Evolutionary conservation across 92 coral and sea anemone genomes (phyloP).

Genomic region (Galaxea fascicularis): DNA sequence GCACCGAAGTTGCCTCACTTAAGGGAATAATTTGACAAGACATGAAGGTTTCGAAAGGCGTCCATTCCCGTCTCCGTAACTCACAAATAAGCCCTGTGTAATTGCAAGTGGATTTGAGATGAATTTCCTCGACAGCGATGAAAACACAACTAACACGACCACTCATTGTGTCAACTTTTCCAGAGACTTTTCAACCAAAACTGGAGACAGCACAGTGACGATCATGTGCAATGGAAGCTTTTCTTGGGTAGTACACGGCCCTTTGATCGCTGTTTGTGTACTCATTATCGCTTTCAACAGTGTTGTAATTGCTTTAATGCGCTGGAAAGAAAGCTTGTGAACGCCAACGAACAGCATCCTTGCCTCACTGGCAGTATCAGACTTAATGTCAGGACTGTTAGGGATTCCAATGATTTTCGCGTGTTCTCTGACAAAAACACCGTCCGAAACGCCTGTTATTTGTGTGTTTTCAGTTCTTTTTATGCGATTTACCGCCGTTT

Average conservation of each 20-base stretch:
- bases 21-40: no score
- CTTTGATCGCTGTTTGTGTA: constrained; percentile 18
- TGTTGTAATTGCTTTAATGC: constrained; percentile 51
- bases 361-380: constrained; percentile 64
- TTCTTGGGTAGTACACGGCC: constrained; percentile 17
- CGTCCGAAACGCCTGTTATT: not conserved
- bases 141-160: not conserved
- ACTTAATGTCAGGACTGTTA: constrained; percentile 59
- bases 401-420: constrained; percentile 55
- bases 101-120: not conserved
- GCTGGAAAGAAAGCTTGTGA: constrained; percentile 40
- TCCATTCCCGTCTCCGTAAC: no score
- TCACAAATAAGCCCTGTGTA: no score
- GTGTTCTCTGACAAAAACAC: constrained; percentile 12
- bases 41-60: no score
- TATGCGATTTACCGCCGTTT: constrained; percentile 65
- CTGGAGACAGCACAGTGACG: not conserved
- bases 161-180: not conserved
- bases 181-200: not conserved
- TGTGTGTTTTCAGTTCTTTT: constrained; percentile 60
- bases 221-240: constrained; percentile 12
- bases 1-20: no score
- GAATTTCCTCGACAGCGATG: not conserved
- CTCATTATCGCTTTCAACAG: constrained; percentile 46
- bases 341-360: constrained; percentile 55